Conservation (phyloP, 2,888 invertebrate genomes). For the Panopea generosa region DNA sequence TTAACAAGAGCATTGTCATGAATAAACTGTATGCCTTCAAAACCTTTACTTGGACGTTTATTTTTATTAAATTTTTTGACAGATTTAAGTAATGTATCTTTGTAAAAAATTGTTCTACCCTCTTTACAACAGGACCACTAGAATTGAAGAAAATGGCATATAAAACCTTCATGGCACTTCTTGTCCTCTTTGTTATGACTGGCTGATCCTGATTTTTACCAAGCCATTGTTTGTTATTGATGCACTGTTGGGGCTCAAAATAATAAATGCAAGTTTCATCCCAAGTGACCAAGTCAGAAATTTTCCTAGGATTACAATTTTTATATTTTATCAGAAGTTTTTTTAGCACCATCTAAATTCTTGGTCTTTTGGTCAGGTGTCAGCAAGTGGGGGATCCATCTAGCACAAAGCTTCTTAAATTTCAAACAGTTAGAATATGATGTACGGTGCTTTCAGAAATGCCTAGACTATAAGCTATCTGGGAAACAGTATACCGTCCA, state of each 20-base stretch:
- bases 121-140: background rate
- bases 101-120: constrained; percentile 3
- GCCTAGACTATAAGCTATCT: too few species aligned
- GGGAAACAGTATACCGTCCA: too few species aligned
- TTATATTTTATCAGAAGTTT: background rate
- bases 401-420: too few species aligned
- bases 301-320: background rate
- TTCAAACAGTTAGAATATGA: too few species aligned
- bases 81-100: background rate
- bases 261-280: constrained; percentile 20
- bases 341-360: too few species aligned
- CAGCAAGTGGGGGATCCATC: too few species aligned
- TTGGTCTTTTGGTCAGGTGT: too few species aligned
- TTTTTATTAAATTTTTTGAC: constrained; percentile 4
- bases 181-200: constrained; percentile 3
- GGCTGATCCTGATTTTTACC: background rate
- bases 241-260: constrained; percentile 2
- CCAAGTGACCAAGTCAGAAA: constrained; percentile 3
- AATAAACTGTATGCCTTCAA: background rate
- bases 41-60: background rate
- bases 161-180: constrained; percentile 5
- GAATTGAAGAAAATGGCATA: constrained; percentile 19
- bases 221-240: constrained; percentile 7
- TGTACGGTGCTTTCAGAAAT: too few species aligned
- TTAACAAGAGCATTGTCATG: constrained; percentile 5